Percentiles rank a stretch among this genome's conserved stretches.
Conservation (phyloP, 1,140 invertebrate species). For the Hycleus cichorii region DNA sequence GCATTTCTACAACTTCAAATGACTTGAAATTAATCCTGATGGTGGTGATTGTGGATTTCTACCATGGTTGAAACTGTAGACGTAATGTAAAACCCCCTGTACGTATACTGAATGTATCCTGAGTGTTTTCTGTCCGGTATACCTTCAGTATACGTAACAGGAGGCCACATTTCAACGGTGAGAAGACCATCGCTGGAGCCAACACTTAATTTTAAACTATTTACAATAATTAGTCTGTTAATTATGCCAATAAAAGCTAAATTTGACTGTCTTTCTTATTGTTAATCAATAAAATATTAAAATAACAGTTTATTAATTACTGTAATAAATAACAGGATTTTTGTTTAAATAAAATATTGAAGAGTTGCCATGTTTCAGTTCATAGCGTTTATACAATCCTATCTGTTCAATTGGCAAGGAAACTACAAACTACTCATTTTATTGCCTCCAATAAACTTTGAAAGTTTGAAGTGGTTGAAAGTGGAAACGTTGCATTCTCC, state of each 20-base stretch:
- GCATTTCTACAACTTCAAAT: no score
- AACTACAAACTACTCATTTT: not conserved
- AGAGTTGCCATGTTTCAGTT: no score
- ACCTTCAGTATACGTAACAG: constrained; percentile 99
- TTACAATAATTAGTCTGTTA: no score
- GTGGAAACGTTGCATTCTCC: not conserved
- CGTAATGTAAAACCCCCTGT: constrained; percentile 75
- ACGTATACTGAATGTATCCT: constrained; percentile 99
- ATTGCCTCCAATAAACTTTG: constrained; percentile 1
- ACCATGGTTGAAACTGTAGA: constrained; percentile 4
- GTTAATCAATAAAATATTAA: no score
- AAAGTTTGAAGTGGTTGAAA: constrained; percentile 6
- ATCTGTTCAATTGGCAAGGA: no score
- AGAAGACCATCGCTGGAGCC: constrained; percentile 29
- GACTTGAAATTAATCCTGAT: not conserved
- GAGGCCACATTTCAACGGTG: constrained; percentile 69
- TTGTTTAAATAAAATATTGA: no score
- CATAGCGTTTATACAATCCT: no score
- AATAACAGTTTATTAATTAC: no score
- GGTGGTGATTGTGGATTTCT: not conserved
- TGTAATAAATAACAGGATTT: no score
- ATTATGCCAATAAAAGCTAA: no score
- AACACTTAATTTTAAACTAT: no score
- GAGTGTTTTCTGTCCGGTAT: constrained; percentile 97
- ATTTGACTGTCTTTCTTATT: no score